Base-by-base conservation (phyloP, 2,113 vertebrate genomes). In the Serilophus lunatus region DNA sequence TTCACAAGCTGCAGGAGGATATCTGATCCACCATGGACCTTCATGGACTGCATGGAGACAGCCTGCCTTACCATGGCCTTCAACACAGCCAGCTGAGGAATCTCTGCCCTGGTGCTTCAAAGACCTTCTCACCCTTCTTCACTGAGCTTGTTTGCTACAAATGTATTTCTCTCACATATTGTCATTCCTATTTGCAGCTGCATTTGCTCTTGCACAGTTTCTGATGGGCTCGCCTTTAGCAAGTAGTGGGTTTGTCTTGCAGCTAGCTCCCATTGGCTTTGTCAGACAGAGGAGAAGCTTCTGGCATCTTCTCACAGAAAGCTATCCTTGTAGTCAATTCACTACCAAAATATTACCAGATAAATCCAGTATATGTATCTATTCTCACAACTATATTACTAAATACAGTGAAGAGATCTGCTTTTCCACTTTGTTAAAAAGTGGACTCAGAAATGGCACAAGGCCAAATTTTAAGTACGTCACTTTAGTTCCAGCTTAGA, bases 191-290 rank as follows among this genome's bases (percentile, higher is more conserved):
- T 23, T 76, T 69, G 14, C 9, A 26, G 9, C 17, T 42, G 2
- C 29, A 49, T 9, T 7, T 13, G 7, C 29, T 82, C 28, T 60
- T 31, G 11, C 9, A 60, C 13, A 76, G 12, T 51, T 10, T 19
- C 26, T n/a, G 28, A 36, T 25, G 8, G 19, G 19, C 9, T 60
- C 2, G 2, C 6, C 4, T 6, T 35, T 2, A 5, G 20, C 40
- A 29, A 47, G 25, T 15, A 15, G 24, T 7, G n/a, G 5, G 4
- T 35, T 14, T 35, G 9, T 25, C 63, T 47, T 82, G 38, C 17
- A 29, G 7, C 10, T 4, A 3, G 4, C 5, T 61, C n/a, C 5
- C 14, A 11, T 23, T 35, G 47, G 5, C 11, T 68, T 29, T 61
- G 24, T 33, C 13, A 40, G 40, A 53, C 10, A 18, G 0, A 45